Evolutionary conservation across 2,888 invertebrate species (phyloP), one percentile per base, ranked within the genome.

Genomic region (Leptopterna dolabrata): DNA sequence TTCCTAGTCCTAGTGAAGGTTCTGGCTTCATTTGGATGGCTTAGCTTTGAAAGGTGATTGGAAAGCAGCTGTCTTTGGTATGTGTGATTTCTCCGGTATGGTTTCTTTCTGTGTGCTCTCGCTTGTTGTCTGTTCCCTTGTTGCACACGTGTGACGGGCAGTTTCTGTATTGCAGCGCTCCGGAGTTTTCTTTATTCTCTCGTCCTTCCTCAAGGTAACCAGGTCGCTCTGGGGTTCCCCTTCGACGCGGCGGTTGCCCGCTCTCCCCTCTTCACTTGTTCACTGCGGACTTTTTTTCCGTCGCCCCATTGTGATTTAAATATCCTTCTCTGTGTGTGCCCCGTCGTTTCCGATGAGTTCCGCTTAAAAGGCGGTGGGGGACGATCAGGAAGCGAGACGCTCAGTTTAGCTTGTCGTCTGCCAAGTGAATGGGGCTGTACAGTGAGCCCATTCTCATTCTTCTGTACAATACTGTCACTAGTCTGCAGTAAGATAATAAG

Each of bases 171-270:
- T 36, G 36, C 36, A 36, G 36, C n/a, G 47, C 47, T 14, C 63
- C 24, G 24, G 63, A 63, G 63, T 27, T 63, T 27, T 19, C 19
- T 51, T 63, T 27, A 27, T 63, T 63, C 63, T 27, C 19, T 19
- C 63, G 63, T 63, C 63, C 63, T 63, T 63, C 63, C 63, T 63
- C 63, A 63, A 63, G 63, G 63, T 13, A 63, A 63, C 63, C 63
- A 24, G 63, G 63, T 63, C 63, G 63, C 9, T 27, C 19, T 27
- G 63, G 19, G 24, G 19, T 19, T 7, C 63, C 24, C 24, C 24
- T 27, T 11, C 63, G 63, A 63, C 24, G 4, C 1, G 24, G 11
- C 0, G 24, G 9, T 63, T 51, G 51, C 4, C 51, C 4, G 24
- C 36, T 24, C 24, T 63, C 27, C 7, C 63, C 63, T 24, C 63